A percentile compares a stretch with the other conserved stretches of the same genome.
phyloP scores from a whole-genome alignment of 2,113 vertebrate species.

The Pyxicephalus adspersus region DNA sequence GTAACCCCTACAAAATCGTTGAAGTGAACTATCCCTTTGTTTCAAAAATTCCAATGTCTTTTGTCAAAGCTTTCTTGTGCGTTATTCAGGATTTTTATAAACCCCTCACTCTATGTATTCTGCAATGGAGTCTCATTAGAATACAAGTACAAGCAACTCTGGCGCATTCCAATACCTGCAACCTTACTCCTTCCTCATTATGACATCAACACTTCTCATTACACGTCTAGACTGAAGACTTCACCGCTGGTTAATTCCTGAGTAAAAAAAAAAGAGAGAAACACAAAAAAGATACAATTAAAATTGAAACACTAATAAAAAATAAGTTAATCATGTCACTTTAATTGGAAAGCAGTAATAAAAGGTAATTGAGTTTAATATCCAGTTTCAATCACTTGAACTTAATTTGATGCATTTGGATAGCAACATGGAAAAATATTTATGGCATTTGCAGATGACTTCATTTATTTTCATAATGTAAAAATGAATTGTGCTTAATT shows the following conservation, averaged over 20 bases:
- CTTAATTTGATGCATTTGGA: conserved; percentile 65
- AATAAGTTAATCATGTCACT: conserved; percentile 65
- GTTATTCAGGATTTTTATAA: background rate
- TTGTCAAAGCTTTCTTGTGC: background rate
- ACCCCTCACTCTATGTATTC: background rate
- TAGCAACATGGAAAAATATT: conserved; percentile 68
- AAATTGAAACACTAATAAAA: conserved; percentile 51
- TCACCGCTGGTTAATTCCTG: conserved; percentile 52
- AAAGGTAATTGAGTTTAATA: conserved; percentile 79
- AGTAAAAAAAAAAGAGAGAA: conserved; percentile 24
- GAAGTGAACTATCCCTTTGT: too few relatives aligned
- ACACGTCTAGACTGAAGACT: conserved; percentile 41
- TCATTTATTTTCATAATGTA: conserved; percentile 70
- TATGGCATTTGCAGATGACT: conserved; percentile 65
- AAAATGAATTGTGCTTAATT: conserved; percentile 69
- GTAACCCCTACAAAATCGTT: too few relatives aligned
- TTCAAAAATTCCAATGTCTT: too few relatives aligned
- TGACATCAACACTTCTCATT: conserved; percentile 15
- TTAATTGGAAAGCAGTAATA: conserved; percentile 74
- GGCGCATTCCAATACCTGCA: conserved; percentile 22
- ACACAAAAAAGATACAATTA: conserved; percentile 42
- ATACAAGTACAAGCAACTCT: conserved; percentile 31
- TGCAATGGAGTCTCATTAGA: background rate
- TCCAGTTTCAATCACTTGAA: conserved; percentile 70
- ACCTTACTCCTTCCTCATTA: conserved; percentile 22